phyloP scores from a whole-genome alignment of 2,797 vertebrate genomes.

The Peromyscus nudipes region DNA sequence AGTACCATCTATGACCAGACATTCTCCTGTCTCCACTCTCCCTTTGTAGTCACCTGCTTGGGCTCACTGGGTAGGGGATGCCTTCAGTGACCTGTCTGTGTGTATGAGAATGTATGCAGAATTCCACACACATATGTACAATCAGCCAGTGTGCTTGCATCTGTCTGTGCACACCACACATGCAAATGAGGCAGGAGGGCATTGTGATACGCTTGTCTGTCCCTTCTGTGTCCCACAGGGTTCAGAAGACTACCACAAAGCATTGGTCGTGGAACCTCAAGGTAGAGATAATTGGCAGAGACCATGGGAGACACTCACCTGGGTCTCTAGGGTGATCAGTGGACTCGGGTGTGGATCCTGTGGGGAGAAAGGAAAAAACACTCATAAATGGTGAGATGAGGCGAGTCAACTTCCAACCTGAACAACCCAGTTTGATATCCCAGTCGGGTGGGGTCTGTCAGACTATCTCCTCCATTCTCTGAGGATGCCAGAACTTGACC shows the following conservation, averaged over 20 bases:
- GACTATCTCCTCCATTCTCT: background rate
- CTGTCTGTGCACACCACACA: accelerated
- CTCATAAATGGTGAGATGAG: background rate
- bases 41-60: background rate
- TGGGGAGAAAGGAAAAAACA: constrained; percentile 60
- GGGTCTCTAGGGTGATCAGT: constrained; percentile 82
- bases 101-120: accelerated
- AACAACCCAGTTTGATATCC: background rate
- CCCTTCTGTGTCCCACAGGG: background rate
- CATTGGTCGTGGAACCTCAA: background rate
- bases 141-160: too few species aligned
- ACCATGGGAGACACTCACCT: constrained; percentile 79
- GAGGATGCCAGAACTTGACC: background rate
- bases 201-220: accelerated
- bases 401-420: background rate
- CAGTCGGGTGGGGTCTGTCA: accelerated
- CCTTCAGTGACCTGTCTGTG: background rate
- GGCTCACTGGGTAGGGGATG: background rate
- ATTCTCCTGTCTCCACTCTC: background rate
- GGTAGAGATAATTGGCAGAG: background rate
- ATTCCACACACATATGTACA: accelerated
- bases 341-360: constrained; percentile 86
- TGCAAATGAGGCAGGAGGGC: background rate
- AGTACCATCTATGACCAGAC: accelerated
- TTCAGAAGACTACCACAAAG: background rate